Base-by-base conservation (phyloP, 2,797 vertebrate genomes). In the Ptychobarbus kaznakovi region DNA sequence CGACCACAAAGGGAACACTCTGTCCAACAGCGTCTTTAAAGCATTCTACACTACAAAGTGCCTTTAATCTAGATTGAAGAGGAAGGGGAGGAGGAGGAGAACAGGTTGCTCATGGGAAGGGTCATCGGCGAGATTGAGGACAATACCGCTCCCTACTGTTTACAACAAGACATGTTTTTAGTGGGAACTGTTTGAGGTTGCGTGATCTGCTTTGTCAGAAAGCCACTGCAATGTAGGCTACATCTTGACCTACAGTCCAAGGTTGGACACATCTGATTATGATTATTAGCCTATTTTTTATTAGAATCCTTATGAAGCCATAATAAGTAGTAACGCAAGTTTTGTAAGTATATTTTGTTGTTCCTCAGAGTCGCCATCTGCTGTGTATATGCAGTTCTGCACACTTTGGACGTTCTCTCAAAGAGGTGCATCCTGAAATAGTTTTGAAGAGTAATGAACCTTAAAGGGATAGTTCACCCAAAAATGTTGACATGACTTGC, bases 1-100 rank as follows among this genome's bases (percentile, higher is more conserved):
- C 15, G 61, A n/a, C 28, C 20, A 75, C 56, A 75, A 18, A 80
- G 53, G 74, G 53, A 42, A 81, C 53, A 83, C 49, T 76, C 28
- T 61, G 83, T 46, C 25, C 35, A 40, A 66, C 51, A 20, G 58
- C 11, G 32, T 83, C 61, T 86, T 75, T 56, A 76, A 88, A 72
- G 77, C 28, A 38, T 82, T 32, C 56, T 69, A 77, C 28, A 85
- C 82, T 81, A 82, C 80, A 76, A 86, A 86, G 87, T 88, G 84
- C 65, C 85, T 88, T 88, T 86, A 88, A 88, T 88, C 87, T 84
- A 77, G 85, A 53, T 74, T 74, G 28, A 44, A 82, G 35, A 82
- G 73, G 32, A 85, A 74, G 32, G 28, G 20, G 68, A 40, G 42
- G 18, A 51, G 40, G 35, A n/a, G 32, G 69, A 84, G 44, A 76